Base-by-base conservation (phyloP, 2,113 vertebrate species). In the Syngnathoides biaculeatus region DNA sequence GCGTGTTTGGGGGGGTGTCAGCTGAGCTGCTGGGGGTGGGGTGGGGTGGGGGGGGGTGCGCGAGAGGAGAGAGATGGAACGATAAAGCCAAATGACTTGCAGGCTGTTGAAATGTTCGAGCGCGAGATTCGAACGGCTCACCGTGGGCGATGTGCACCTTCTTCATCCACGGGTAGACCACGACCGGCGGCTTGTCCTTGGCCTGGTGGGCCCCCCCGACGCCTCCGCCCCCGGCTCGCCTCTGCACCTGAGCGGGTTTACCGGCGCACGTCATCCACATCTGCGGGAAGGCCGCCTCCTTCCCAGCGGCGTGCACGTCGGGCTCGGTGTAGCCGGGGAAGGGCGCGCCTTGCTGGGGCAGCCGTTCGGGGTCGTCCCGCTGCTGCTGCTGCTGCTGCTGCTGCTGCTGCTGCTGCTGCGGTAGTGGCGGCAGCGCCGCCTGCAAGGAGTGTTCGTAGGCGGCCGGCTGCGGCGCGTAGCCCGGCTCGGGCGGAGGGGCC, bases 91-190 rank as follows among this genome's bases (percentile, higher is more conserved):
- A 65, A 64, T 55, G 26, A 64, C 43, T 50, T 68, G 47, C 47
- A 60, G 26, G 15, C n/a, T 40, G 27, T 39, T 38, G 5, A 24
- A 40, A 67, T 19, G 26, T 53, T 52, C 13, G 56, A 40, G 39
- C 50, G 38, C 7, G 43, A 72, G 69, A 70, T 60, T 13, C 2
- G 43, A 67, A 67, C n/a, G 48, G 14, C 81, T 79, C 65, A 90
- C 88, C 83, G 0, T 90, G 86, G 30, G 86, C 84, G 73, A 90
- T 53, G 79, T 90, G 88, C 76, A 90, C 88, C 47, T 90, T 90
- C 82, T 89, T 90, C 88, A 90, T 90, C 88, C 88, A 90, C 27
- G 88, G 88, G 59, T 90, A 90, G 26, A 90, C 88, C 30, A 90
- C 84, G 64, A 90, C 76, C 0, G 88, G 87, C 76, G 87, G 83